phyloP scores from a whole-genome alignment of 2,797 vertebrate species.

The Pipistrellus pipistrellus region DNA sequence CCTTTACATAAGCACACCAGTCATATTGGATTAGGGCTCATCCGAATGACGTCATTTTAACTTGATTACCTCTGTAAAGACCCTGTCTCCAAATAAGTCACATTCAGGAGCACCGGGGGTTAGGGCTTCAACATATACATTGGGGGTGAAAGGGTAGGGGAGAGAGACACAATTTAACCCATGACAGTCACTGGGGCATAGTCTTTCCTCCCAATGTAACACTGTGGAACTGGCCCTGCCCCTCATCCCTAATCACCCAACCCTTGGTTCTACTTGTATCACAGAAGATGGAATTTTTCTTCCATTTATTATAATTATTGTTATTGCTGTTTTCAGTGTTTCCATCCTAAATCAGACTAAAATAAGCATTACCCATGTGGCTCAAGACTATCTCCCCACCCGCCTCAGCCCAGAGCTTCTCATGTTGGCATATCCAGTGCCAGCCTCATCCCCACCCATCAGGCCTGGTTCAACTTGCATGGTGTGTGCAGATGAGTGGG shows the following conservation, averaged over 20 bases:
- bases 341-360: background rate
- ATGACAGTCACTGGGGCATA: background rate
- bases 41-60: background rate
- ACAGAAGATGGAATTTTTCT: background rate
- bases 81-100: background rate
- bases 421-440: rapidly evolving
- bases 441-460: background rate
- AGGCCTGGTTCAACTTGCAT: rapidly evolving
- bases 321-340: background rate
- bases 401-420: too few species aligned
- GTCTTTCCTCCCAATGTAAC: background rate
- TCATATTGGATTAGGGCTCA: background rate
- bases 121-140: background rate
- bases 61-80: background rate
- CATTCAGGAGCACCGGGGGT: background rate
- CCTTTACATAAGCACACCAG: background rate
- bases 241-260: background rate
- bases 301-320: background rate
- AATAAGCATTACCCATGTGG: background rate
- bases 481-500: rapidly evolving
- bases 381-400: background rate
- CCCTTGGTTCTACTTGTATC: background rate
- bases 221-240: background rate
- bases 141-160: background rate
- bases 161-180: background rate